Evolutionary conservation across 2,113 vertebrate species (phyloP), one percentile per base, ranked within the genome.

Genomic region (Noturus placidus): DNA sequence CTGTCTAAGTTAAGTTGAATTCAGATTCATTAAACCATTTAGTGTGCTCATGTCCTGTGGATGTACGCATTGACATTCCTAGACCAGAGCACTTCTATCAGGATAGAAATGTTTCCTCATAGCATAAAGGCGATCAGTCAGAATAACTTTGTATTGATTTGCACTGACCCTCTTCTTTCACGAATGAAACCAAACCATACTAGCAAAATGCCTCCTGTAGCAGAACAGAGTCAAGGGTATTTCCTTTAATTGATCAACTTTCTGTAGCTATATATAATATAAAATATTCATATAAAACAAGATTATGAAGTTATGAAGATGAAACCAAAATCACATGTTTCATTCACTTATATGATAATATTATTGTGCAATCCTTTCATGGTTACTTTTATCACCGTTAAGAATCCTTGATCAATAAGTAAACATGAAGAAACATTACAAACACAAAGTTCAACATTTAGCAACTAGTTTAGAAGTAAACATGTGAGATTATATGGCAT

Each of bases 61-160:
- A 46, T 25, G 22, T 46, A 27, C 1, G 11, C 72, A 30, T 22
- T 76, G 27, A 52, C 25, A n/a, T 78, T 52, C 46, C 13, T 78
- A 30, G 22, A 77, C 50, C 25, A n/a, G 42, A 17, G 42, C 13
- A 8, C 42, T 78, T 14, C 76, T 27, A n/a, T 78, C 30, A n/a
- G 25, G 5, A 19, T 78, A 15, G 76, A 52, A 52, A 54, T 19
- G 42, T n/a, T n/a, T 52, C 42, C 13, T n/a, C 25, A n/a, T 52
- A 52, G 74, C 11, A 17, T 77, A 27, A 77, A 52, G 46, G 25
- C 25, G 11, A 77, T 77, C 25, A 77, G 46, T 77, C 74, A 77
- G 74, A 52, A 77, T 52, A 33, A 17, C 25, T 50, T 77, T 27
- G 27, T 77, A 77, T 77, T 77, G 74, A 77, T 77, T 77, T 77